Evolutionary conservation across 2,113 vertebrate species (phyloP).

Genomic region (Balaenoptera acutorostrata): DNA sequence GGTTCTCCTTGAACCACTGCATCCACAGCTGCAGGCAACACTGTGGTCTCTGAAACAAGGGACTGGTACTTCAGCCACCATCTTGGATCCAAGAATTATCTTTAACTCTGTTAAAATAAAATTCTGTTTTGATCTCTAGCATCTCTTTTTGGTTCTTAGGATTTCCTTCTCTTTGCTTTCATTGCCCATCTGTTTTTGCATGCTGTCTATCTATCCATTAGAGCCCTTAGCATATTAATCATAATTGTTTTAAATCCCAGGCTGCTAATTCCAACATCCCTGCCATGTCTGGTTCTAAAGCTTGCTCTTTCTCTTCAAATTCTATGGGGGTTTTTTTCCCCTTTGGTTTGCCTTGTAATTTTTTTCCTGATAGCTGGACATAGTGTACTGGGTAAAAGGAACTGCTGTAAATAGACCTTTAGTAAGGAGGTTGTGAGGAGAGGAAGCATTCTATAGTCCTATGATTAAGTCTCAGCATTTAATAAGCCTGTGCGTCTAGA

Average conservation of each 20-base stretch:
- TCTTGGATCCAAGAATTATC: slow-evolving; percentile 35
- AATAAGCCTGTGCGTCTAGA: background rate
- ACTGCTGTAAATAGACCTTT: background rate
- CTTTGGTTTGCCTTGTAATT: background rate
- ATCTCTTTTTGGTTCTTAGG: background rate
- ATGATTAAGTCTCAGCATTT: background rate
- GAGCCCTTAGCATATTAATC: background rate
- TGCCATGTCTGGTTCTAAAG: background rate
- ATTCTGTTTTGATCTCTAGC: background rate
- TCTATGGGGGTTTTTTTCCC: background rate
- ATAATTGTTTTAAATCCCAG: background rate
- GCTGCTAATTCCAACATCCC: background rate
- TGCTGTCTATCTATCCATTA: background rate
- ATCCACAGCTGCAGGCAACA: slow-evolving; percentile 81
- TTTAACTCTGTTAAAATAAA: background rate
- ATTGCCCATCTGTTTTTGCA: background rate
- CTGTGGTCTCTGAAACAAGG: slow-evolving; percentile 81
- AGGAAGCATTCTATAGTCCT: background rate
- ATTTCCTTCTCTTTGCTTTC: background rate
- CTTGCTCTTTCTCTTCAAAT: background rate
- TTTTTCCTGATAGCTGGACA: background rate
- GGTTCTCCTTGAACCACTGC: slow-evolving; percentile 83
- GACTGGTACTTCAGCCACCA: slow-evolving; percentile 84
- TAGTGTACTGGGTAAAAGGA: background rate
- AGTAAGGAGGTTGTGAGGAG: background rate